Base-by-base conservation (phyloP, 2,797 vertebrate genomes). In the Pseudopleuronectes americanus region DNA sequence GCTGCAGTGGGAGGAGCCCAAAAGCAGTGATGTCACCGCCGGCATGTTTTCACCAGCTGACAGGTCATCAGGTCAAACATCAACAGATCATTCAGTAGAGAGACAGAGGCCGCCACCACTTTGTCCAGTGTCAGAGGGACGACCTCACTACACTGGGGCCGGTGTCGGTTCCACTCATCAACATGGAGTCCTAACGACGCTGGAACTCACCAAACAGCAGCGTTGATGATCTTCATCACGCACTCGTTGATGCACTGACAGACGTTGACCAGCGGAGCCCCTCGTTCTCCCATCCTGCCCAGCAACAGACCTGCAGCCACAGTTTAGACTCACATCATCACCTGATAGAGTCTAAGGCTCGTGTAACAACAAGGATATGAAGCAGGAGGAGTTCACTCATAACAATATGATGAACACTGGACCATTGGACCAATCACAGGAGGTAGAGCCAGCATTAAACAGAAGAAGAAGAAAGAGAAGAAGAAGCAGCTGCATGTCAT, bases 211-310 rank as follows among this genome's bases (percentile, higher is more conserved):
- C 96, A 97, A 7, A 97, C 96, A 0, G 96, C 96, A 28, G 96
- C 94, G 0, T 96, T 96, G 79, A 97, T 96, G 43, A 97, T 96
- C 85, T 96, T 96, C 96, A 97, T 97, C 1, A 97, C 96, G 0
- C 96, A 96, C 83, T 97, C 96, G 0, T 97, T 97, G 80, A 97
- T 94, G 7, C 96, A 96, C 91, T 96, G 96, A 86, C 96, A 97
- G 9, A 97, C 95, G 3, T 93, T 97, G 14, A 97, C 90, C 75
- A 97, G 88, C 0, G 96, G 96, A 0, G 90, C 75, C 57, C 96
- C 96, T 54, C 96, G 91, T 64, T 97, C 95, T 0, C 96, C 96
- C 96, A 97, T 97, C 72, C 94, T 95, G 4, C 96, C 96, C 82
- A 97, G 83, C 63, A 97, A 85, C 26, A 97, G 91, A 51, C 96